phyloP scores from a whole-genome alignment of 2,888 invertebrate genomes.

The Campopleginae sp. region DNA sequence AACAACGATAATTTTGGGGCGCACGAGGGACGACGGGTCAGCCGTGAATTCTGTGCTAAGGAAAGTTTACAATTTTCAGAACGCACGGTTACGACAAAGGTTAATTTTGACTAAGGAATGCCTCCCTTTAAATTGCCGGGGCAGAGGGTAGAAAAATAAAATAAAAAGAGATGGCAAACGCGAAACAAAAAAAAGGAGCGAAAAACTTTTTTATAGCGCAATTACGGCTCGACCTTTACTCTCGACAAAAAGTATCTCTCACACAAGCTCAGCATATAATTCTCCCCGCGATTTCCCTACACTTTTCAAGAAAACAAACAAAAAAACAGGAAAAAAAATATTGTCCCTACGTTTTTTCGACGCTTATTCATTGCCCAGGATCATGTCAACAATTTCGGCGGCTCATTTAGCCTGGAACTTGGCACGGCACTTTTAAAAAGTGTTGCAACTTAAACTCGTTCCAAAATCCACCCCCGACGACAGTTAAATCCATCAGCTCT shows the following conservation, averaged over 20 bases:
- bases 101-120: conserved; percentile 80
- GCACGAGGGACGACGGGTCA: conserved; percentile 24
- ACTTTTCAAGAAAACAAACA: conserved; percentile 14
- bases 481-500: neutral
- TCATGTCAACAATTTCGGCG: conserved; percentile 11
- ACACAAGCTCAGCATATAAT: conserved; percentile 44
- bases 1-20: conserved; percentile 55
- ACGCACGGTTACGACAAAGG: conserved; percentile 71
- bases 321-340: conserved; percentile 21
- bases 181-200: neutral
- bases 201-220: conserved; percentile 75
- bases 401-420: conserved; percentile 32
- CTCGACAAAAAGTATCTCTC: conserved; percentile 50
- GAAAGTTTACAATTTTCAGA: conserved; percentile 76
- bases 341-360: conserved; percentile 22
- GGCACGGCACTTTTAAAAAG: neutral
- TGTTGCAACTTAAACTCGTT: neutral
- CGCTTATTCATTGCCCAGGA: conserved; percentile 9
- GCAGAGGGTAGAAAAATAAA: conserved; percentile 52
- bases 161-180: conserved; percentile 29
- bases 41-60: conserved; percentile 54
- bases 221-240: conserved; percentile 70
- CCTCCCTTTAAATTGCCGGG: conserved; percentile 73
- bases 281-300: conserved; percentile 1
- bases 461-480: neutral